Evolutionary conservation across 2,797 vertebrate species (phyloP).

Genomic region (Tapera naevia): DNA sequence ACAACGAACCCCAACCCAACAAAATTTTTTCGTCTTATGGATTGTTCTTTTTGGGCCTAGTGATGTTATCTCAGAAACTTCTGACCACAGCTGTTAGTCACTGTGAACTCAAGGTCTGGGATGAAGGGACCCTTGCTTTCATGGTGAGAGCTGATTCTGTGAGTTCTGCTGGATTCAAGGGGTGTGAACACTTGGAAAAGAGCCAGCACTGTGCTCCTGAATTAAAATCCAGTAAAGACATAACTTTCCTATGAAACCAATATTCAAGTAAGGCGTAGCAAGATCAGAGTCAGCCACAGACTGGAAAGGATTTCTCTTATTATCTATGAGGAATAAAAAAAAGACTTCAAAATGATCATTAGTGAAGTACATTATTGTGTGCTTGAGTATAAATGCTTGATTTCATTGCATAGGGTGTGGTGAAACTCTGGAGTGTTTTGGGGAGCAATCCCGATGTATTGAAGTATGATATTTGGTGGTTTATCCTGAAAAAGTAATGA

Average conservation of each 20-base stretch:
- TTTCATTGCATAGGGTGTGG: not conserved
- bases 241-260: not conserved
- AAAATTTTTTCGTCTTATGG: not conserved
- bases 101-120: not conserved
- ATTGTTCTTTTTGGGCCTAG: not conserved
- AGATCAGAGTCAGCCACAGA: rapidly evolving
- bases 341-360: not conserved
- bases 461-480: not conserved
- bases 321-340: not conserved
- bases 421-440: not conserved
- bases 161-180: not conserved
- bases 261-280: not conserved
- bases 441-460: not conserved
- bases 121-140: not conserved
- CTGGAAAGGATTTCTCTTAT: not conserved
- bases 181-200: not conserved
- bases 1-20: not conserved
- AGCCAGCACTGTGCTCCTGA: not conserved
- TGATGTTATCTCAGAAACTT: not conserved
- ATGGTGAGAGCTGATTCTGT: not conserved
- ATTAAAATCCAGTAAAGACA: not conserved
- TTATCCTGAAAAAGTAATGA: not conserved
- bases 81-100: not conserved
- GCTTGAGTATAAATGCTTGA: not conserved
- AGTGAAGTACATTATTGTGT: not conserved